A percentile compares a stretch with the other conserved stretches of the same genome.
Evolutionary conservation across 1,140 invertebrate genomes (phyloP).

Genomic region (Drosophila navojoa): DNA sequence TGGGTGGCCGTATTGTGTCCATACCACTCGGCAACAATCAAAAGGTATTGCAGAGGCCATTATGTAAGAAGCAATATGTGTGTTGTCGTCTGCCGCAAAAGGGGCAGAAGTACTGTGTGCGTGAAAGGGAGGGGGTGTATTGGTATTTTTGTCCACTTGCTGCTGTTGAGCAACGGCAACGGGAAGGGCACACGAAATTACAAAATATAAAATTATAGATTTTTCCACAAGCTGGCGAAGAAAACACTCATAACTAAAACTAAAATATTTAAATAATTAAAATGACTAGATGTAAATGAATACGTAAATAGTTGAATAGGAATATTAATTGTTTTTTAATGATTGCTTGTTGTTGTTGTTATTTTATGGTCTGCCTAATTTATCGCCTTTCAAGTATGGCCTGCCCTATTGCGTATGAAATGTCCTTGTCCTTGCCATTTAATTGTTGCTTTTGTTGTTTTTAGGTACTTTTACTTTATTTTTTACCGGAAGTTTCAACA

Average conservation of each 20-base stretch:
- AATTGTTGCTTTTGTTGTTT: not conserved
- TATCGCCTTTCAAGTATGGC: no score
- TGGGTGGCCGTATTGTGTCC: conserved; percentile 92
- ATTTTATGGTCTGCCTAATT: not conserved
- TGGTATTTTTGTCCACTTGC: conserved; percentile 24
- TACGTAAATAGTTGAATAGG: not conserved
- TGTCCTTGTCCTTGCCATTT: conserved; percentile 25
- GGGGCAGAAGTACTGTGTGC: not conserved
- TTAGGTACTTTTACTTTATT: conserved; percentile 1
- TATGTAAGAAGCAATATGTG: conserved; percentile 54
- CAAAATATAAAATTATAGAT: conserved; percentile 63
- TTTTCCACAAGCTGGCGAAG: conserved; percentile 51
- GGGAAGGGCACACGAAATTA: not conserved
- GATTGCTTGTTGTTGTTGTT: not conserved
- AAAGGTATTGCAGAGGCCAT: conserved; percentile 77
- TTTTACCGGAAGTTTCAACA: not conserved
- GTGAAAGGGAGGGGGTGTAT: not conserved
- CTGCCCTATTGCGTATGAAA: not conserved
- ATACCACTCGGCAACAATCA: conserved; percentile 88
- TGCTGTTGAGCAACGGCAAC: conserved; percentile 13
- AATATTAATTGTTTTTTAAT: not conserved
- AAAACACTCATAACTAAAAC: not conserved
- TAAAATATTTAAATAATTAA: not conserved
- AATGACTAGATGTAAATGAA: not conserved
- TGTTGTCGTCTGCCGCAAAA: not conserved